A percentile compares a stretch with the other conserved stretches of the same genome.
Evolutionary conservation across 1,140 invertebrate species (phyloP).

Genomic region (Lepidurus packardi): DNA sequence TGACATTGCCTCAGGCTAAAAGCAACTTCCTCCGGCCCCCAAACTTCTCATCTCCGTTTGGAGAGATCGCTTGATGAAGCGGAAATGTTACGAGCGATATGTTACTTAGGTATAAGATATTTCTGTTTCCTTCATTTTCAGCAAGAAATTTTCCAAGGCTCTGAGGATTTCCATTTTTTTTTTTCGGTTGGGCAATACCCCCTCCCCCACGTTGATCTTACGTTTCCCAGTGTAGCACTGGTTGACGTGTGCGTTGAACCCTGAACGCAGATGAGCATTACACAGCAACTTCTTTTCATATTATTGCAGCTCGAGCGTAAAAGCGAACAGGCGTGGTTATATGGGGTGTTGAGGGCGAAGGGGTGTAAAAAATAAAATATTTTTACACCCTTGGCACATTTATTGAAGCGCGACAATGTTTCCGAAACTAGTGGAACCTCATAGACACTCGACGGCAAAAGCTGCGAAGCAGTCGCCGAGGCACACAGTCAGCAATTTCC

Average conservation of each 20-base stretch:
- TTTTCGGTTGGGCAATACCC: no score
- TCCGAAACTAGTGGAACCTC: not conserved
- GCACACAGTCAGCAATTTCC: not conserved
- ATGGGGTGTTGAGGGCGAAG: not conserved
- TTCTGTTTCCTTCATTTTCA: not conserved
- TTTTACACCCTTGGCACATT: not conserved
- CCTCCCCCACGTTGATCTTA: no score
- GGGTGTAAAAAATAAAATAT: not conserved
- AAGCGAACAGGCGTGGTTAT: not conserved
- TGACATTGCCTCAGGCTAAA: conserved; percentile 11
- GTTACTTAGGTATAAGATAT: not conserved
- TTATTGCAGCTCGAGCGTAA: not conserved
- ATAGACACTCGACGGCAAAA: not conserved
- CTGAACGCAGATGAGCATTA: conserved; percentile 4
- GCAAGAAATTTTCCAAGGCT: no score
- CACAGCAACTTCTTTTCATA: conserved; percentile 22
- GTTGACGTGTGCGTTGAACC: not conserved
- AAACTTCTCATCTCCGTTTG: conserved; percentile 14
- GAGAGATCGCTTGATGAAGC: not conserved
- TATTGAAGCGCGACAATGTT: not conserved
- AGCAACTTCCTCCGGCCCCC: not conserved
- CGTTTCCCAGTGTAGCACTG: no score
- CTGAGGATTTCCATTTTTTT: no score
- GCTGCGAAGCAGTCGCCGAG: not conserved
- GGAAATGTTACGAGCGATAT: not conserved